A percentile compares a stretch with the other conserved stretches of the same genome.
phyloP scores from a whole-genome alignment of 1,140 invertebrate genomes.

The Drosophila tropicalis region DNA sequence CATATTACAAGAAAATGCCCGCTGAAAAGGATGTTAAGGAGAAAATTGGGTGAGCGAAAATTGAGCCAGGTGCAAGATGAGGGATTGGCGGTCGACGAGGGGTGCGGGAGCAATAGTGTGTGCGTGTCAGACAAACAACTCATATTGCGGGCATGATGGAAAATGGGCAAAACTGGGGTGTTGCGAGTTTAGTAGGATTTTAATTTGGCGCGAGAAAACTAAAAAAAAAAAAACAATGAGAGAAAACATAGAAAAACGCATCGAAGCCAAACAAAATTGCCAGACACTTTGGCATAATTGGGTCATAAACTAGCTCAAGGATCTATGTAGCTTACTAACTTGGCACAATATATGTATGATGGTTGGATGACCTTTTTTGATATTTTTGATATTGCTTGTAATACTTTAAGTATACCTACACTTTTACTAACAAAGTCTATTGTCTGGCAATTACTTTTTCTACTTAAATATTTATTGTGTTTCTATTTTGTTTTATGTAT shows the following conservation, averaged over 20 bases:
- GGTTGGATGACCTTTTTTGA: conserved; percentile 60
- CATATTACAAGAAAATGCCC: background rate
- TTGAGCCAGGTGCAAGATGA: conserved; percentile 3
- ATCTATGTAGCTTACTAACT: conserved; percentile 40
- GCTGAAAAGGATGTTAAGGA: conserved; percentile 15
- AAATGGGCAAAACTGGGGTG: background rate
- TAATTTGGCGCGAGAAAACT: conserved; percentile 41
- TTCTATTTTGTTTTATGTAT: conserved; percentile 26
- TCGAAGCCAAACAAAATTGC: conserved; percentile 52
- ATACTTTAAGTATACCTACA: background rate
- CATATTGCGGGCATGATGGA: conserved; percentile 25
- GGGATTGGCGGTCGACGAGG: background rate
- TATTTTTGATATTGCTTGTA: conserved; percentile 19
- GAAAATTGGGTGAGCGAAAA: conserved; percentile 28
- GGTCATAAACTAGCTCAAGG: conserved; percentile 79
- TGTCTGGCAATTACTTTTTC: background rate
- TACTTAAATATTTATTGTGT: conserved; percentile 10
- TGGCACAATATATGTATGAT: conserved; percentile 31
- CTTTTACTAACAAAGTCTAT: background rate
- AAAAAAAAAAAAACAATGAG: background rate
- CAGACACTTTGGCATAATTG: conserved; percentile 81
- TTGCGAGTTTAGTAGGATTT: conserved; percentile 12
- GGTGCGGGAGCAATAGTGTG: conserved; percentile 34
- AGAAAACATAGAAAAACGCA: conserved; percentile 48
- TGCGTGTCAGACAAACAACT: conserved; percentile 52